A percentile compares a stretch with the other conserved stretches of the same genome.
These are phyloP conservation scores for Galleria mellonella DNA, from an alignment of 1,140 invertebrate genomes.

Conservation along the genomic window DNA sequence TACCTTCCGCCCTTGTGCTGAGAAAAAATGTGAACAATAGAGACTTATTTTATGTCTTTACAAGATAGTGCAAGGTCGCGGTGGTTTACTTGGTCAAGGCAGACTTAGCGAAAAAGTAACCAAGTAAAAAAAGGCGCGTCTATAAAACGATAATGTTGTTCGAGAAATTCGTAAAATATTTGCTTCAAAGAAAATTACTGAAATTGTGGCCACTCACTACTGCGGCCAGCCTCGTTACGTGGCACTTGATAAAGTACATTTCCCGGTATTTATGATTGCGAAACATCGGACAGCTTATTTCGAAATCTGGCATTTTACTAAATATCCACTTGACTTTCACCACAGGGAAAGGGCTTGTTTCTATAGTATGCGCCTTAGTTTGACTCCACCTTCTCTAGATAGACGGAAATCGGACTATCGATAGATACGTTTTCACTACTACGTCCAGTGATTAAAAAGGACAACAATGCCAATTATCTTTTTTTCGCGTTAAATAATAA, in stretches of 20 bases:
- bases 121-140: conserved; percentile 3
- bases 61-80: conserved; percentile 29
- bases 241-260: conserved; percentile 25
- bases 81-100: conserved; percentile 25
- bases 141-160: conserved; percentile 9
- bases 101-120: conserved; percentile 11
- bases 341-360: conserved; percentile 14
- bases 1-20: conserved; percentile 46
- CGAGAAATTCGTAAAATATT: conserved; percentile 7
- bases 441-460: no score
- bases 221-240: conserved; percentile 11
- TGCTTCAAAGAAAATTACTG: conserved; percentile 10
- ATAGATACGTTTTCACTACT: no score
- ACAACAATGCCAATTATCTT: no score
- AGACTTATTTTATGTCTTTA: conserved; percentile 21
- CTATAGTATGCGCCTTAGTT: neutral
- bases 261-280: conserved; percentile 30
- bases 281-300: conserved; percentile 22
- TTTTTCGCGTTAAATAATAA: no score
- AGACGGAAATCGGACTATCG: no score
- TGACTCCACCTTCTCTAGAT: neutral
- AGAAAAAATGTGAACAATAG: conserved; percentile 45
- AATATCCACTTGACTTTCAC: conserved; percentile 29
- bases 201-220: conserved; percentile 4
- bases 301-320: conserved; percentile 22